A percentile compares a stretch with the other conserved stretches of the same genome.
These are phyloP conservation scores for Zaprionus kolodkinae DNA, from an alignment of 1,140 invertebrate genomes.

Conservation along the genomic window DNA sequence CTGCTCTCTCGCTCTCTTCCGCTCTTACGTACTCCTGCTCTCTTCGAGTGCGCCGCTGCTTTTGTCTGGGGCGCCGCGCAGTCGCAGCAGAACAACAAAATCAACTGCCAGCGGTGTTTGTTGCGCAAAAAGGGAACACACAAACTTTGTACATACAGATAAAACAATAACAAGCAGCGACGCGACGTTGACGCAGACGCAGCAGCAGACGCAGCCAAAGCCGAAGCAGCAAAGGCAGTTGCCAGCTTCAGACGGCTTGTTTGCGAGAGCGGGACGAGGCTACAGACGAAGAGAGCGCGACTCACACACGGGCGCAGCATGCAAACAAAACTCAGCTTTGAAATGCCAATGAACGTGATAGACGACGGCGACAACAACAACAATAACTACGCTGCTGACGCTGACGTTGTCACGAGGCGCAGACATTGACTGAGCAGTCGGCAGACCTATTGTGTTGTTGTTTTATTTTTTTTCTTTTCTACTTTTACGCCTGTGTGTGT, in stretches of 20 bases:
- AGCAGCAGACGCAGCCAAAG: background rate
- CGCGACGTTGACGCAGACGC: constrained; percentile 23
- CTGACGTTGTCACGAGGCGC: constrained; percentile 54
- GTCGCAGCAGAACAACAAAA: constrained; percentile 57
- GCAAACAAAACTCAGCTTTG: constrained; percentile 62
- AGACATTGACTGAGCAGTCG: constrained; percentile 49
- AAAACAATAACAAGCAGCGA: constrained; percentile 52
- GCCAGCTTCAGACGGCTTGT: background rate
- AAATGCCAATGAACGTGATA: constrained; percentile 68
- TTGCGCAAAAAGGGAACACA: constrained; percentile 62
- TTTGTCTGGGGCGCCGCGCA: constrained; percentile 52
- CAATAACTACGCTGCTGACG: constrained; percentile 23
- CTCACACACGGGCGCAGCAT: constrained; percentile 52
- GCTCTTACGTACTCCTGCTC: background rate
- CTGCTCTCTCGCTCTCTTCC: constrained; percentile 3
- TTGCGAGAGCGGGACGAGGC: constrained; percentile 23
- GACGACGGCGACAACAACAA: constrained; percentile 33
- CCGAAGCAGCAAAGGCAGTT: constrained; percentile 19
- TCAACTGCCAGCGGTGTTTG: constrained; percentile 63
- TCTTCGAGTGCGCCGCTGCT: constrained; percentile 15
- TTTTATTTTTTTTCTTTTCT: constrained; percentile 2
- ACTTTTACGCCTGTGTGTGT: background rate
- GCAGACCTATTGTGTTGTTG: constrained; percentile 44
- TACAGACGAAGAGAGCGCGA: constrained; percentile 24
- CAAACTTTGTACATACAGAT: constrained; percentile 26